Base-by-base conservation (phyloP, 2,888 invertebrate genomes). In the Sminthurides aquaticus region DNA sequence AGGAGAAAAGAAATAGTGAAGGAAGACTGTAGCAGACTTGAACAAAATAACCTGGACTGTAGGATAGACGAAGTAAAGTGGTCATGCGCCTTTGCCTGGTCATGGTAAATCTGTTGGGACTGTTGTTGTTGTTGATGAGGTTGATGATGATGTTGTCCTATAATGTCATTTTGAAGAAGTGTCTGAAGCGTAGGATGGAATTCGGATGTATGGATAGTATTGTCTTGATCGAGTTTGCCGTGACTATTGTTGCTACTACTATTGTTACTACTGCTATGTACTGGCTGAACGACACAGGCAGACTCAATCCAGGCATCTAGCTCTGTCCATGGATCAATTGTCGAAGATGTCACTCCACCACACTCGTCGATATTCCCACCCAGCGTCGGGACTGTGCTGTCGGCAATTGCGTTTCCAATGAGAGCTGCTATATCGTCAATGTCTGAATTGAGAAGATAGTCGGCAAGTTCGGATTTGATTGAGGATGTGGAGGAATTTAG, bases 281-380 rank as follows among this genome's bases (percentile, higher is more conserved):
- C 67, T n/a, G n/a, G 29, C 18, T 58, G 57, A 25, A 65, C 69
- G 27, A 71, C 70, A 66, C 88, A 90, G 0, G 87, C 87, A 8
- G 86, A 87, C 67, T 89, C 88, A 73, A 92, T 90, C 89, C 89
- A 91, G 65, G 89, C 88, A 70, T 91, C 91, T 61, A 91, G 82
- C 77, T 91, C 91, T 84, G 90, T 89, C 91, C 91, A 92, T 0
- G 86, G 86, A 61, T 88, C 88, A 62, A 74, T 70, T 1, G 74
- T 73, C 8, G 74, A 74, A 8, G 72, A 72, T 5, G 71, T 74
- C 58, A 74, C 74, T 24, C 68, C 70, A 55, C 73, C 71, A 56
- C 64, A 64, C n/a, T 69, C 71, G 71, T 89, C 89, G n/a, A 84
- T 83, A 67, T 84, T 82, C 24, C 85, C 84, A 1, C 78, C 79